phyloP scores from a whole-genome alignment of 2,888 invertebrate genomes.

The Hofmannophila pseudospretella region DNA sequence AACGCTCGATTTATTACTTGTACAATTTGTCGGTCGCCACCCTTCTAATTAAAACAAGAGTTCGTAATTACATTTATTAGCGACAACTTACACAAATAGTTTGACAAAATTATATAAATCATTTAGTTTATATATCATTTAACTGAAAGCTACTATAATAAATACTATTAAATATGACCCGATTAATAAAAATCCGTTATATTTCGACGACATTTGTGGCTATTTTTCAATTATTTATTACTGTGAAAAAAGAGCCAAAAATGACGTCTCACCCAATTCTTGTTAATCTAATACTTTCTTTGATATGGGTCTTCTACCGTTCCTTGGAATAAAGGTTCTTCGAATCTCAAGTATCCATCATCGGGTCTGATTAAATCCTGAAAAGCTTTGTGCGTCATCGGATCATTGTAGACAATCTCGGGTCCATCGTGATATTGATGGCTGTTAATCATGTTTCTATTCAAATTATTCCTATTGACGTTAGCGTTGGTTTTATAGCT shows the following conservation, averaged over 20 bases:
- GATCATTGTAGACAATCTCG: conserved; percentile 45
- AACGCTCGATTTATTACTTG: conserved; percentile 72
- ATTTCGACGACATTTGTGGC: conserved; percentile 20
- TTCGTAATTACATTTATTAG: conserved; percentile 69
- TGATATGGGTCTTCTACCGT: conserved; percentile 64
- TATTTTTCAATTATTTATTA: conserved; percentile 29
- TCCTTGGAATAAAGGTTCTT: conserved; percentile 63
- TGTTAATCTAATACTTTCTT: conserved; percentile 53
- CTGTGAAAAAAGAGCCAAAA: conserved; percentile 34
- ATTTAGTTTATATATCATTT: conserved; percentile 14
- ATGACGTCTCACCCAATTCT: conserved; percentile 11
- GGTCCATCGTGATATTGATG: conserved; percentile 65
- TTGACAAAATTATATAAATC: conserved; percentile 30
- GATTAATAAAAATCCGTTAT: neutral
- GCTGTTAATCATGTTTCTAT: conserved; percentile 60
- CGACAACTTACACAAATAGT: conserved; percentile 48
- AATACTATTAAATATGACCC: conserved; percentile 26
- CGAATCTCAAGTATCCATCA: conserved; percentile 58
- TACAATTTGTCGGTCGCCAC: conserved; percentile 69
- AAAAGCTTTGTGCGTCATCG: conserved; percentile 50
- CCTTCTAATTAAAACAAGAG: conserved; percentile 54
- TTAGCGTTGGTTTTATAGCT: conserved; percentile 30
- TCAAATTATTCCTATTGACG: conserved; percentile 31
- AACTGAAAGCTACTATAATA: conserved; percentile 25
- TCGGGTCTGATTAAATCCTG: conserved; percentile 55